Evolutionary conservation across 2,113 vertebrate genomes (phyloP), one percentile per base, ranked within the genome.

Genomic region (Balaenoptera acutorostrata): DNA sequence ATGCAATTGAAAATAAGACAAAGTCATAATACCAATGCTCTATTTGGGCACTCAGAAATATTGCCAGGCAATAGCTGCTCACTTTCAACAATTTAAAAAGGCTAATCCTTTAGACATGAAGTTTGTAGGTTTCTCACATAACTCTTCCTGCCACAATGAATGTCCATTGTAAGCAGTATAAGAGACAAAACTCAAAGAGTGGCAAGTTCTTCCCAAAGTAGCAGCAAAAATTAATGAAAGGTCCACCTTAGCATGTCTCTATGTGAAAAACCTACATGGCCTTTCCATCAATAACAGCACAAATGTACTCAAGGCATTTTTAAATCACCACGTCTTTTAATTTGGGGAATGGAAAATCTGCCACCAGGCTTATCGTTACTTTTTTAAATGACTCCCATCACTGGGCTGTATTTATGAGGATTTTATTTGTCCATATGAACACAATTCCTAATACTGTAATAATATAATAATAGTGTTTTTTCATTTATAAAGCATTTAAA

Each of bases 1-100:
- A 97, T 69, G 81, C 52, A 98, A 97, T 69, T 78, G 96, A 88
- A 97, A 98, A 83, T 95, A 91, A 98, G 94, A 71, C 66, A 92
- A 97, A 96, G 71, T 92, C 68, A 85, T 97, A 82, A 96, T 92
- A 93, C 72, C 55, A 46, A 75, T 63, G 44, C 59, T 97, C 83
- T 96, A 36, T 96, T 93, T 95, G 88, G 29, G 78, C 87, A 95
- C 96, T 96, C 90, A 94, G 97, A 98, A 97, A 97, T 94, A 95
- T 64, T 93, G 64, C 77, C 80, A 89, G 72, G 93, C 84, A 96
- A 78, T 84, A 96, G 93, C 96, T 97, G 82, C 52, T 31, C 95
- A 95, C 88, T 93, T 96, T 68, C 13, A 52, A 71, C 49, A 41
- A 78, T n/a, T 94, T 61, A 44, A 61, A 64, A 78, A 20, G 41